These are phyloP conservation scores for Brachirus orientalis DNA, from an alignment of 2,113 vertebrate genomes.

Conservation along the genomic window DNA sequence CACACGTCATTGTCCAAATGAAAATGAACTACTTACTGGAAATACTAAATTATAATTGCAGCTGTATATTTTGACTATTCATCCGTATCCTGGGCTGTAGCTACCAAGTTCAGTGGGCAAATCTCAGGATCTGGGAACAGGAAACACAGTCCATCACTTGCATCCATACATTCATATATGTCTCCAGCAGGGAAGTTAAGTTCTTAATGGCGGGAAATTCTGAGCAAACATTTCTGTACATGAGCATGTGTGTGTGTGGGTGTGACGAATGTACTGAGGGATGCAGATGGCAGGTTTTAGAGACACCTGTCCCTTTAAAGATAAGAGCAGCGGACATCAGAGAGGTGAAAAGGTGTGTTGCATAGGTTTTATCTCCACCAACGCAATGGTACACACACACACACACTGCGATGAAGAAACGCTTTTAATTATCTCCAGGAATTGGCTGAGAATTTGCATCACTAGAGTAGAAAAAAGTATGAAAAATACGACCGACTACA, in stretches of 20 bases:
- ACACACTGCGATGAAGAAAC: background rate
- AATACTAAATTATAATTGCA: no score
- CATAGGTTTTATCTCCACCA: slow-evolving; percentile 44
- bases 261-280: slow-evolving; percentile 30
- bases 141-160: no score
- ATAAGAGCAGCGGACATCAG: slow-evolving; percentile 62
- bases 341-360: slow-evolving; percentile 37
- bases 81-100: no score
- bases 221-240: slow-evolving; percentile 49
- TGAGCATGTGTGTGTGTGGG: slow-evolving; percentile 13
- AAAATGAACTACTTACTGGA: no score
- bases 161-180: background rate
- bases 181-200: slow-evolving; percentile 1
- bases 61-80: no score
- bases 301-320: slow-evolving; percentile 68
- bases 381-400: slow-evolving; percentile 19
- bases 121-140: no score
- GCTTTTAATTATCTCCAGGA: no score
- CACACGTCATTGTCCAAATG: no score
- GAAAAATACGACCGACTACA: no score
- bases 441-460: no score
- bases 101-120: no score
- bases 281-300: slow-evolving; percentile 42
- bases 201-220: slow-evolving; percentile 57
- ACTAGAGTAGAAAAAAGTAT: no score